These are phyloP conservation scores for Oscheius sp. DNA, from an alignment of 2,888 invertebrate species.

Conservation along the genomic window DNA sequence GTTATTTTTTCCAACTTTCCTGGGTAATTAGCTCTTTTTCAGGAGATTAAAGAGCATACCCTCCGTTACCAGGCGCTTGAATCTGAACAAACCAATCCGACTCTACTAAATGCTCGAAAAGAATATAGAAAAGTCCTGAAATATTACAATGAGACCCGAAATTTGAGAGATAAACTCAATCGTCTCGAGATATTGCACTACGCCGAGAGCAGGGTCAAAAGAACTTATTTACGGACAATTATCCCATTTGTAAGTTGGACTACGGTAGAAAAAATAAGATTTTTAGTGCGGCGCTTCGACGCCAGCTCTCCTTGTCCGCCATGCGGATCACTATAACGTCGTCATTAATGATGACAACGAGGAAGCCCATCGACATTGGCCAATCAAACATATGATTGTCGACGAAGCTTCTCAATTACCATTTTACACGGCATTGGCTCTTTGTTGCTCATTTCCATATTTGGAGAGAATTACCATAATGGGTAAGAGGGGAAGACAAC, in stretches of 20 bases:
- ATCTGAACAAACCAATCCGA: background rate
- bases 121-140: background rate
- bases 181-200: background rate
- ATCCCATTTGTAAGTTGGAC: background rate
- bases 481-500: background rate
- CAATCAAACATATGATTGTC: background rate
- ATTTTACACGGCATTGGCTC: background rate
- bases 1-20: too few relatives aligned
- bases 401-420: background rate
- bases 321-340: background rate
- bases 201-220: background rate
- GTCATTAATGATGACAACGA: background rate
- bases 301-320: background rate
- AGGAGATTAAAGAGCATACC: too few relatives aligned
- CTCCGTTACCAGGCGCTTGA: too few relatives aligned
- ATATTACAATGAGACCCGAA: background rate
- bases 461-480: conserved; percentile 6
- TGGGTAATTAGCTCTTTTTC: too few relatives aligned
- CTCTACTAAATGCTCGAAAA: background rate
- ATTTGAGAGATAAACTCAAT: background rate
- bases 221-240: background rate
- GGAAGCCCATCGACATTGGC: background rate
- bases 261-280: too few relatives aligned
- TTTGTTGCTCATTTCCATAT: background rate
- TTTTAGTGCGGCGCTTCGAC: background rate